phyloP scores from a whole-genome alignment of 2,888 invertebrate genomes.

The Corythucha ciliata region DNA sequence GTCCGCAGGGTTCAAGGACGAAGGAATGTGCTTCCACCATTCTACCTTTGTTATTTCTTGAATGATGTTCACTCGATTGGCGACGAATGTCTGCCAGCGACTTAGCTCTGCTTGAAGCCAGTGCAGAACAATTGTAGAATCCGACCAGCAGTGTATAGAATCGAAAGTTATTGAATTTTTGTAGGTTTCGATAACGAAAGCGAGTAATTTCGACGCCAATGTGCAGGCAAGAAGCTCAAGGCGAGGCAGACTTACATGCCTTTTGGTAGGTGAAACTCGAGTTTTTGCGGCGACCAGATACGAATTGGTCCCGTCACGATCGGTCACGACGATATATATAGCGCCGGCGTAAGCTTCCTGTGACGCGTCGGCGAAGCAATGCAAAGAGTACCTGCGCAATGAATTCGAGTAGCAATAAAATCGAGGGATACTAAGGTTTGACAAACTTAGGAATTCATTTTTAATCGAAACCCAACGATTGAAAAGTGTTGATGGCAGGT shows the following conservation, averaged over 20 bases:
- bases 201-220: slow-evolving; percentile 16
- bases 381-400: background rate
- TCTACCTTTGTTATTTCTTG: background rate
- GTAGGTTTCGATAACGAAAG: too few species aligned
- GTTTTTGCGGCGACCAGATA: slow-evolving; percentile 13
- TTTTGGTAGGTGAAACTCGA: slow-evolving; percentile 12
- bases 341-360: slow-evolving; percentile 6
- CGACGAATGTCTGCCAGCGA: slow-evolving; percentile 12
- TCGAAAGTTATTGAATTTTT: slow-evolving; percentile 29
- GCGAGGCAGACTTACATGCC: slow-evolving; percentile 24
- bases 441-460: too few species aligned
- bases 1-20: slow-evolving; percentile 38
- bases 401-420: too few species aligned
- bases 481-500: slow-evolving; percentile 13
- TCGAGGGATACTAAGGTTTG: too few species aligned
- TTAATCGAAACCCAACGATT: slow-evolving; percentile 9
- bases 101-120: slow-evolving; percentile 12
- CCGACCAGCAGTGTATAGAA: too few species aligned
- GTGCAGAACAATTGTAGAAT: slow-evolving; percentile 15
- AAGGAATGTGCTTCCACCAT: slow-evolving; percentile 21
- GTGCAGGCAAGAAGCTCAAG: slow-evolving; percentile 25
- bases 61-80: slow-evolving; percentile 15
- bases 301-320: too few species aligned
- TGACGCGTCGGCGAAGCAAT: slow-evolving; percentile 19
- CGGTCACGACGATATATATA: slow-evolving; percentile 2